phyloP scores from a whole-genome alignment of 2,888 invertebrate genomes.

The Ptilodon capucinus region DNA sequence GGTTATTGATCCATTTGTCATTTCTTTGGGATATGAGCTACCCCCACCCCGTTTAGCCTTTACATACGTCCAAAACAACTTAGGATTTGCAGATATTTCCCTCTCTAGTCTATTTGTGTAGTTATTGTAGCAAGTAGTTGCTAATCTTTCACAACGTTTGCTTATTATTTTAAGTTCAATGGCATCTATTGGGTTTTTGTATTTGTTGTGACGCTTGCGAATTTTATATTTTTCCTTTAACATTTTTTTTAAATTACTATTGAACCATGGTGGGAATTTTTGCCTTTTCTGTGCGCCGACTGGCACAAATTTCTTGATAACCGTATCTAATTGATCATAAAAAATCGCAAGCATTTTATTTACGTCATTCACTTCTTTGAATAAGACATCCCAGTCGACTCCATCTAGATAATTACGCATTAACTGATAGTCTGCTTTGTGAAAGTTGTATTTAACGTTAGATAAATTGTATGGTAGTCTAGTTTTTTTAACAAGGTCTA shows the following conservation, averaged over 20 bases:
- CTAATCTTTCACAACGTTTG: too few relatives aligned
- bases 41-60: too few relatives aligned
- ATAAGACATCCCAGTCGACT: background rate
- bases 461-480: conserved; percentile 1
- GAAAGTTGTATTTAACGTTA: background rate
- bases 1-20: too few relatives aligned
- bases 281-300: background rate
- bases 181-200: too few relatives aligned
- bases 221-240: background rate
- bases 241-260: background rate
- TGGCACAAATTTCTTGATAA: background rate
- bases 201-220: too few relatives aligned
- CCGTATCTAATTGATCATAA: background rate
- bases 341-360: background rate
- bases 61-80: too few relatives aligned
- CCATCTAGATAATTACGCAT: background rate
- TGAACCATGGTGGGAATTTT: conserved; percentile 4
- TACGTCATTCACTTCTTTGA: background rate
- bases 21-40: too few relatives aligned
- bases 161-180: too few relatives aligned
- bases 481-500: background rate
- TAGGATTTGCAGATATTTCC: too few relatives aligned
- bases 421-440: background rate
- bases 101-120: too few relatives aligned
- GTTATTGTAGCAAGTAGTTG: too few relatives aligned